phyloP scores from a whole-genome alignment of 1,140 invertebrate species.

The Phocides pigmalion region DNA sequence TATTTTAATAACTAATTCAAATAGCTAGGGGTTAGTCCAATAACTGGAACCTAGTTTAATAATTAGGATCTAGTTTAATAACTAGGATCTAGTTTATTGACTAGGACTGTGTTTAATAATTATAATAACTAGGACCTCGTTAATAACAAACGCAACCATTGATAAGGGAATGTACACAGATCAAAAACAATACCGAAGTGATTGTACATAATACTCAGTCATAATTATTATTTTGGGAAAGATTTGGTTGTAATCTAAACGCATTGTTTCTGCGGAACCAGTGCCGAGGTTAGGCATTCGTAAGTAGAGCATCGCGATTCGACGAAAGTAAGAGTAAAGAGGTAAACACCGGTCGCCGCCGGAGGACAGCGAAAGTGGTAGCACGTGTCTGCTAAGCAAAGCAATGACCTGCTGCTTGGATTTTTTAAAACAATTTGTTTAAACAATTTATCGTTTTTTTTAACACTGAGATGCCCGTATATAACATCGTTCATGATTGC shows the following conservation, averaged over 20 bases:
- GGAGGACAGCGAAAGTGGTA: conserved; percentile 23
- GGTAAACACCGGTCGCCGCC: conserved; percentile 8
- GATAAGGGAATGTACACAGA: background rate
- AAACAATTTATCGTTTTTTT: no score
- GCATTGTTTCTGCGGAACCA: conserved; percentile 1
- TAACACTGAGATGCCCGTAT: no score
- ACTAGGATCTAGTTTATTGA: no score
- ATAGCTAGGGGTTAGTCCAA: no score
- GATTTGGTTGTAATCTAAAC: background rate
- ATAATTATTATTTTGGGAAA: background rate
- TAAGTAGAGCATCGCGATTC: conserved; percentile 22
- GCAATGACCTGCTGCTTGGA: conserved; percentile 11
- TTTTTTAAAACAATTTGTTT: no score
- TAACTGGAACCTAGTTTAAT: no score
- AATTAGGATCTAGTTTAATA: no score
- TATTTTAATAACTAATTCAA: no score
- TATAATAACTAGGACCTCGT: no score
- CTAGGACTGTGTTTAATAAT: no score
- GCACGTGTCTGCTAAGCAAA: conserved; percentile 15
- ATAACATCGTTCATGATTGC: no score
- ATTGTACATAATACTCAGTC: background rate
- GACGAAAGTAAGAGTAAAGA: conserved; percentile 31
- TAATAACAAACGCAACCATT: no score
- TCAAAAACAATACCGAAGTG: background rate
- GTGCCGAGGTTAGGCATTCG: conserved; percentile 6